Evolutionary conservation across 2,797 vertebrate genomes (phyloP).

Genomic region (Anabacerthia variegaticeps): DNA sequence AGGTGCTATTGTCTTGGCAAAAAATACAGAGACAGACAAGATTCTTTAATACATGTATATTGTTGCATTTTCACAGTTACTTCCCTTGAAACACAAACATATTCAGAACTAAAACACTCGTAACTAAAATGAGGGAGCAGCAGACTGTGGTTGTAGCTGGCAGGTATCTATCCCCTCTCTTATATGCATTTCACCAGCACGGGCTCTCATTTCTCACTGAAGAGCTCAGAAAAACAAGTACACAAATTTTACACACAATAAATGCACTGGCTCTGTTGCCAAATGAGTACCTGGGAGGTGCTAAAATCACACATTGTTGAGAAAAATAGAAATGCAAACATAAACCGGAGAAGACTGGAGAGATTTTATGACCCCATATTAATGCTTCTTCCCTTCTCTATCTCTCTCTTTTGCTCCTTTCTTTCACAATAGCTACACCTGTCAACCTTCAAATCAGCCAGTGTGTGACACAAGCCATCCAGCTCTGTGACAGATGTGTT

Average conservation of each 20-base stretch:
- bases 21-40: neutral
- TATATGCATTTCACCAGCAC: neutral
- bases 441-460: neutral
- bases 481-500: conserved; percentile 8
- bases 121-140: neutral
- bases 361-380: neutral
- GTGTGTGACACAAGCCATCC: neutral
- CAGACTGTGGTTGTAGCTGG: neutral
- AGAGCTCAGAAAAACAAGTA: neutral
- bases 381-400: neutral
- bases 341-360: neutral
- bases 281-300: neutral
- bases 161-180: neutral
- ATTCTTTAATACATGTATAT: neutral
- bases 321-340: neutral
- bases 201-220: neutral
- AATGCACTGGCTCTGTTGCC: neutral
- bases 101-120: neutral
- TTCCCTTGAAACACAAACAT: neutral
- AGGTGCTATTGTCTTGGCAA: neutral
- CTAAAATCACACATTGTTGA: neutral
- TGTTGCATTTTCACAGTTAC: neutral
- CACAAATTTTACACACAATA: neutral
- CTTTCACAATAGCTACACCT: neutral
- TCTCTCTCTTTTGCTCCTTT: neutral